Conservation (phyloP, 64 coral and sea anemone genomes). For the Montipora cactus region DNA sequence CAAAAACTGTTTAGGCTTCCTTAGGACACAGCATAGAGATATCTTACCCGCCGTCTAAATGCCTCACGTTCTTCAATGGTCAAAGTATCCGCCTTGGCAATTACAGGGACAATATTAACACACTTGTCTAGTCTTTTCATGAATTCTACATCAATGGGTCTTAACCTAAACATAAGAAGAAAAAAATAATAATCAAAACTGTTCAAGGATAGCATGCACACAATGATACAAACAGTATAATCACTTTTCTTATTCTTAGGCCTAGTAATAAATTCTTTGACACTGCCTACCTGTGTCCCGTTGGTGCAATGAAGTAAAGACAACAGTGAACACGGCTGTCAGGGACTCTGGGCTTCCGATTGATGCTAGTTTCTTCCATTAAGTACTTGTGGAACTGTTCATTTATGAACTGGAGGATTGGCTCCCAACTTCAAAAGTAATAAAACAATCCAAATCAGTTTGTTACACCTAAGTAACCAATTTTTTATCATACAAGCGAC, state of each 20-base stretch:
- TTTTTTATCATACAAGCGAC: no score
- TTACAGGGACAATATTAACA: constrained; percentile 97
- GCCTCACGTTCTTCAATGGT: constrained; percentile 97
- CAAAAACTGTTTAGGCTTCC: not conserved
- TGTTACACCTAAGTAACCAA: not conserved
- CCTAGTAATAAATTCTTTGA: no score
- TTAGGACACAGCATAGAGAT: not conserved
- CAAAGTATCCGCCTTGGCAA: constrained; percentile 96
- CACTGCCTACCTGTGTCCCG: constrained; percentile 80
- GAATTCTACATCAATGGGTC: constrained; percentile 96
- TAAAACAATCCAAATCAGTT: not conserved
- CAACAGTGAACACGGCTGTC: constrained; percentile 98
- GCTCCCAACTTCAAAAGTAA: constrained; percentile 85
- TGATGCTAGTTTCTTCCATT: constrained; percentile 91
- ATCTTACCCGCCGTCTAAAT: constrained; percentile 89
- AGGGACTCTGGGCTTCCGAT: constrained; percentile 90
- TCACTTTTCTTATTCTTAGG: no score
- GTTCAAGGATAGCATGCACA: no score
- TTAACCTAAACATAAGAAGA: constrained; percentile 61
- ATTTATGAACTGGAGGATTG: constrained; percentile 96
- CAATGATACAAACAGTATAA: no score
- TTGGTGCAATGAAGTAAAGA: constrained; percentile 98
- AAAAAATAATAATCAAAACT: not conserved
- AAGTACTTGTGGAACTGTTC: constrained; percentile 93
- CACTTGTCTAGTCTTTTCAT: constrained; percentile 99